A percentile compares a stretch with the other conserved stretches of the same genome.
These are phyloP conservation scores for Illadopsis cleaveri DNA, from an alignment of 2,113 vertebrate species.

Conservation along the genomic window DNA sequence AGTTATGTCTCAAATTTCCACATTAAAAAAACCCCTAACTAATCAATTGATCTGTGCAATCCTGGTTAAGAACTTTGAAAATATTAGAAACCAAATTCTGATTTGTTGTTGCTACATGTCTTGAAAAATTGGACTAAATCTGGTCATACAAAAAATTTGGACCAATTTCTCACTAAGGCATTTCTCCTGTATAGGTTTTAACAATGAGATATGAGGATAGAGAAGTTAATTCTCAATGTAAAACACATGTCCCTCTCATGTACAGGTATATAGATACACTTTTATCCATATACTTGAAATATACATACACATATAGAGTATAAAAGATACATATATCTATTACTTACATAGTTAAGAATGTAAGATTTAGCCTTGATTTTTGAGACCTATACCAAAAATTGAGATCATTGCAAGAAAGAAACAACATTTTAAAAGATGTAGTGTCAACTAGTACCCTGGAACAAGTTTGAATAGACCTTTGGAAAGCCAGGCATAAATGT, in stretches of 20 bases:
- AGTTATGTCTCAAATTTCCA: not conserved
- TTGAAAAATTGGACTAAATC: not conserved
- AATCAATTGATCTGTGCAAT: not conserved
- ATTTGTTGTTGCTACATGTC: not conserved
- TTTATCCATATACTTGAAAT: not conserved
- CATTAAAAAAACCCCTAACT: rapidly evolving
- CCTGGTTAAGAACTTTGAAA: not conserved
- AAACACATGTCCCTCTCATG: not conserved
- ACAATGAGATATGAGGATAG: not conserved
- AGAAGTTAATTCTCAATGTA: not conserved
- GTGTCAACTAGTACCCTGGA: not conserved
- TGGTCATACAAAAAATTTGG: not conserved
- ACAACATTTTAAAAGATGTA: not conserved
- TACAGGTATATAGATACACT: too few species aligned
- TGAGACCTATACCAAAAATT: not conserved
- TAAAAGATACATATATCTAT: not conserved
- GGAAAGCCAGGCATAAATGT: not conserved
- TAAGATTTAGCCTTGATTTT: not conserved
- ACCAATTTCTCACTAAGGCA: not conserved
- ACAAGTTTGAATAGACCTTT: not conserved
- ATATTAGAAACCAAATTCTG: not conserved
- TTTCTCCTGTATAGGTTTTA: not conserved
- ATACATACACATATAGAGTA: not conserved
- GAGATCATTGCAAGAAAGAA: not conserved
- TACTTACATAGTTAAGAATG: not conserved